phyloP scores from a whole-genome alignment of 1,140 invertebrate species.

The Aricia agestis region DNA sequence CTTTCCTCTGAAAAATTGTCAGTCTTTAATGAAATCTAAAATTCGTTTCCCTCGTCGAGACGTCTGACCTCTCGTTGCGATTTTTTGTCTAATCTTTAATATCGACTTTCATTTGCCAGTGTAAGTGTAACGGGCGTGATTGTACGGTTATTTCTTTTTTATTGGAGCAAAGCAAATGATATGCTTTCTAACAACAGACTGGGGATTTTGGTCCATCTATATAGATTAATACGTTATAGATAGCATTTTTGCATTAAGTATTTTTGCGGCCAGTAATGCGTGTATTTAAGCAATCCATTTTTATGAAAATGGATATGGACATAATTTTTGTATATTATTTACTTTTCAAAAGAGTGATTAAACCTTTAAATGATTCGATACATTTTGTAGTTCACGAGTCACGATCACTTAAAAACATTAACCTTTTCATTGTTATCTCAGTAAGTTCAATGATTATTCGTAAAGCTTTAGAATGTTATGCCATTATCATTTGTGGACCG shows the following conservation, averaged over 20 bases:
- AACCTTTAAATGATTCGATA: too few species aligned
- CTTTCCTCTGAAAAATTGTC: background rate
- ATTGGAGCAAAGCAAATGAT: conserved; percentile 50
- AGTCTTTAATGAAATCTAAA: background rate
- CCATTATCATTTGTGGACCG: background rate
- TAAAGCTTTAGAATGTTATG: background rate
- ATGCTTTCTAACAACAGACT: conserved; percentile 45
- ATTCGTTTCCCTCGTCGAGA: conserved; percentile 10
- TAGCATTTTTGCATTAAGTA: conserved; percentile 9
- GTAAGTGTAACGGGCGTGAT: conserved; percentile 32
- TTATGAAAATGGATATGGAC: too few species aligned
- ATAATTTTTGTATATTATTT: background rate
- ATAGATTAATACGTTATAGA: background rate
- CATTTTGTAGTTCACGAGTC: too few species aligned
- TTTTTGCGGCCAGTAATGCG: background rate
- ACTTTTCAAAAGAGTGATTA: background rate
- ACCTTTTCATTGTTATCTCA: background rate
- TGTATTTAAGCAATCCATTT: background rate
- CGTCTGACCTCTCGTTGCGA: conserved; percentile 9
- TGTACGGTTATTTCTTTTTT: conserved; percentile 48
- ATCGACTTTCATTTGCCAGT: conserved; percentile 24
- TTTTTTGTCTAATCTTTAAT: conserved; percentile 16
- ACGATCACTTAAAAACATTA: background rate
- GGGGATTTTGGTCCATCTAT: conserved; percentile 19
- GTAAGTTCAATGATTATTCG: background rate